Evolutionary conservation across 2,888 invertebrate genomes (phyloP), one percentile per base, ranked within the genome.

Genomic region (Aporophyla nigra): DNA sequence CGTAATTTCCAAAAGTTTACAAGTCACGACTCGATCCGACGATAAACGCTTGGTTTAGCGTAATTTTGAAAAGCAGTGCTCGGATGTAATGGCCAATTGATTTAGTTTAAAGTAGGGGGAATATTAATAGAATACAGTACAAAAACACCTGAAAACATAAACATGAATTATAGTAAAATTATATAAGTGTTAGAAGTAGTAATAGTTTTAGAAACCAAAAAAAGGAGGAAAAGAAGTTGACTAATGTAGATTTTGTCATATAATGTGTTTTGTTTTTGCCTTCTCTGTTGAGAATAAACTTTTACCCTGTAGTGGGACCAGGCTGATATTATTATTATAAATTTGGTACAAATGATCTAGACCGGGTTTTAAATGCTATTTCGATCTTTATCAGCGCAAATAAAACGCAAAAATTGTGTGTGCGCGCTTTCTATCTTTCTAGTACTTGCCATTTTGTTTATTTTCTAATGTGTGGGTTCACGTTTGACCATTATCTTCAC

Each of bases 141-240:
- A 88, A 89, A 59, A 91, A 93, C 89, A 96, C 95, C 96, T 96
- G 96, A 92, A 96, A 96, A 93, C 91, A 95, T 93, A 95, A 91
- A 92, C 91, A 90, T 84, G 85, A 89, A 90, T 89, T 87, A 88
- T 86, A 91, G 90, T 82, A 76, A 80, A 83, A 85, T 78, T 71
- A 76, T 73, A 83, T 66, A 80, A 80, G 78, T 80, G 58, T 74
- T 74, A 78, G 78, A 79, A 83, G 66, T 81, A 78, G 63, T 58
- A 62, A 69, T 5, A 61, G 81, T 75, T 51, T 16, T 16, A 2
- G n/a, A 74, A 70, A 83, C 62, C 4, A 77, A 51, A 81, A 24
- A 56, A 69, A 65, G 54, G 24, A 62, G 24, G 4, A 61, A 54
- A 40, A 78, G 4, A 56, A 21, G 54, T 65, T 43, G 27, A 24